Evolutionary conservation across 2,888 invertebrate genomes (phyloP), one percentile per base, ranked within the genome.

Genomic region (Tetheella fluctuosa): DNA sequence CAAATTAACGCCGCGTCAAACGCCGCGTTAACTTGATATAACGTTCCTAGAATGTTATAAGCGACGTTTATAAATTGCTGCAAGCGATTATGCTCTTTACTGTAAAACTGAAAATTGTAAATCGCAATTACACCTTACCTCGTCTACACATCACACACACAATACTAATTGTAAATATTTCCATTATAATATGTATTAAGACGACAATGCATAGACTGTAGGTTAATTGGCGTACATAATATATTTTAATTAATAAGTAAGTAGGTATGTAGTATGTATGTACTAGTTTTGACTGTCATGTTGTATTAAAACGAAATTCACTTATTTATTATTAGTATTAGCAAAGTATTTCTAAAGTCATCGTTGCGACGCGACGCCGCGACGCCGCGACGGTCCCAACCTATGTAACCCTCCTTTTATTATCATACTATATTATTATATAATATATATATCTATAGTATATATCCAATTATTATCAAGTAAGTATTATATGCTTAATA

Each of bases 211-310:
- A 39, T 42, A 17, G n/a, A n/a, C 42, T n/a, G 42, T 42, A 39
- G n/a, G 7, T 0, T 48, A 48, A 7, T 34, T 34, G 2, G 1
- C 20, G 48, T 48, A 48, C 7, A 37, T 2, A 37, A 15, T 15
- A 37, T 34, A 12, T 10, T 12, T 34, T 34, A 8, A 34, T 34
- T 34, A 34, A 1, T 34, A 34, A 34, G 39, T 42, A 17, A 7
- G 1, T 42, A 42, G 17, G 17, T 17, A 17, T 42, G 17, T 42
- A 1, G 42, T 42, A 42, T 15, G 13, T 39, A 39, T 63, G 53
- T 64, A 57, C 58, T 65, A 64, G 23, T 53, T 65, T 65, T 61
- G 58, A 71, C 65, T 73, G 68, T 67, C 70, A 71, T 71, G 64
- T 59, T 59, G 55, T 67, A 64, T 57, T 60, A 54, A 63, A 71